phyloP scores from a whole-genome alignment of 2,888 invertebrate species.

The Mechanitis messenoides region DNA sequence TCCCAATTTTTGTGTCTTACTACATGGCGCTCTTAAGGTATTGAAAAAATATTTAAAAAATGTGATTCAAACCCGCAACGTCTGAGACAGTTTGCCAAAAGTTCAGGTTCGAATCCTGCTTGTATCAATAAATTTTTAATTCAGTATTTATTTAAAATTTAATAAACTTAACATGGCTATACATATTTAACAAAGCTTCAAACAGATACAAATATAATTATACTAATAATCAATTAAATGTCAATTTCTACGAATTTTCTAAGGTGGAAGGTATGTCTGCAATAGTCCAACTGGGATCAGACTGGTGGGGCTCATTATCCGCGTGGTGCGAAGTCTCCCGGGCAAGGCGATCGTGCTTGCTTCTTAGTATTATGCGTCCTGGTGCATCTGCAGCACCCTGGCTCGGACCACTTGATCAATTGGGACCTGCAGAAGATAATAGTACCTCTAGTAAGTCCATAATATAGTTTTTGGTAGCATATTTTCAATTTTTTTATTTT shows the following conservation, averaged over 20 bases:
- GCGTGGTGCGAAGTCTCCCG: conserved; percentile 89
- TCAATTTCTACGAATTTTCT: too few relatives aligned
- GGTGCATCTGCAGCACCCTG: conserved; percentile 88
- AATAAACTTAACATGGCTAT: too few relatives aligned
- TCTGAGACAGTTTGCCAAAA: too few relatives aligned
- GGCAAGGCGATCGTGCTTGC: conserved; percentile 84
- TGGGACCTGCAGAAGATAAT: conserved; percentile 81
- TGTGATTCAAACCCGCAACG: too few relatives aligned
- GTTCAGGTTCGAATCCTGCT: too few relatives aligned
- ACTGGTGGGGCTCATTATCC: conserved; percentile 96
- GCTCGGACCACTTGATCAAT: conserved; percentile 88
- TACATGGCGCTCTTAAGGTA: conserved; percentile 94
- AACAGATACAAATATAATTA: too few relatives aligned
- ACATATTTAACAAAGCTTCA: too few relatives aligned
- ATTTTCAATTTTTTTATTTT: background rate
- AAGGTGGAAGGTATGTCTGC: conserved; percentile 94
- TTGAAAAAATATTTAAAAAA: background rate
- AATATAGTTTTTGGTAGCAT: background rate
- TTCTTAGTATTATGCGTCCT: conserved; percentile 90
- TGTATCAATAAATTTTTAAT: too few relatives aligned
- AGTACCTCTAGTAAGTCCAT: conserved; percentile 41
- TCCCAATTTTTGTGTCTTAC: conserved; percentile 93
- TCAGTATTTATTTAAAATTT: too few relatives aligned
- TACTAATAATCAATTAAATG: too few relatives aligned
- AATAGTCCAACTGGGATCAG: conserved; percentile 86